phyloP scores from a whole-genome alignment of 2,888 invertebrate species.

The Resseliella maxima region DNA sequence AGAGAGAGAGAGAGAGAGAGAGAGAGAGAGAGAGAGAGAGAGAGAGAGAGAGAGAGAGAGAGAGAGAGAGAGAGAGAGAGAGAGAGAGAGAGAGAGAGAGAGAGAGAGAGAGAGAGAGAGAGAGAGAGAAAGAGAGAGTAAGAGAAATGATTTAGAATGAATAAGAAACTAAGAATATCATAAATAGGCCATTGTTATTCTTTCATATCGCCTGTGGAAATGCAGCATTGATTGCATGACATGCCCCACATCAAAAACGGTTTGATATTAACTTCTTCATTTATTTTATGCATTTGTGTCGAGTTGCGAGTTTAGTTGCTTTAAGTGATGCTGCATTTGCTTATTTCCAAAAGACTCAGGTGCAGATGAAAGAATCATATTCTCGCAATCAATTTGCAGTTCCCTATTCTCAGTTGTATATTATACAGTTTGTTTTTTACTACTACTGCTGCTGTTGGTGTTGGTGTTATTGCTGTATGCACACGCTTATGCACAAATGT shows the following conservation, averaged over 20 bases:
- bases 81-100: no score
- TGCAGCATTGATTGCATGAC: neutral
- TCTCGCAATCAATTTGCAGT: neutral
- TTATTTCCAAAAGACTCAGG: neutral
- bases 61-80: no score
- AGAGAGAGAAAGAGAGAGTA: no score
- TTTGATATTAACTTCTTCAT: neutral
- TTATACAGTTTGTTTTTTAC: neutral
- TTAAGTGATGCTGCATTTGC: neutral
- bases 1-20: no score
- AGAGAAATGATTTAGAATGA: no score
- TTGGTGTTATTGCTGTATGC: neutral
- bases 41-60: no score
- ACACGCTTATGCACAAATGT: neutral
- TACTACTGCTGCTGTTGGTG: neutral
- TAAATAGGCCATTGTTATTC: neutral
- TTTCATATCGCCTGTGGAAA: neutral
- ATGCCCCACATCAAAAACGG: neutral
- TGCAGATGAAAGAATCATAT: neutral
- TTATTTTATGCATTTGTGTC: neutral
- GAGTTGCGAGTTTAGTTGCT: neutral
- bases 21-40: no score
- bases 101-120: no score
- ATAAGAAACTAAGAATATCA: no score
- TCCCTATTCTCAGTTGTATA: slow-evolving; percentile 5